These are phyloP conservation scores for Orussus abietinus DNA, from an alignment of 1,140 invertebrate species.

Conservation along the genomic window DNA sequence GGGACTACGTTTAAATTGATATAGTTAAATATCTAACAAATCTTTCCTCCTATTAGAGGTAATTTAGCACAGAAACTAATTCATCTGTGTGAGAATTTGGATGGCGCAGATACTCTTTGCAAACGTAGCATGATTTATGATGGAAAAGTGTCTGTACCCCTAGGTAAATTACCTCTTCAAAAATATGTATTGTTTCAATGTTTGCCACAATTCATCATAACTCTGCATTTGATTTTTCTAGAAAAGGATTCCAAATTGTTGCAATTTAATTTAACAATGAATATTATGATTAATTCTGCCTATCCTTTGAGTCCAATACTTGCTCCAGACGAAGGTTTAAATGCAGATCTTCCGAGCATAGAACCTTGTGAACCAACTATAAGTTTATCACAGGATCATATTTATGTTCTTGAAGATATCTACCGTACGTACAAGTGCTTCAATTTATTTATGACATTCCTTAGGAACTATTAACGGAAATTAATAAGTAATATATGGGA, in stretches of 20 bases:
- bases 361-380: constrained; percentile 68
- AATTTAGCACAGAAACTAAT: constrained; percentile 68
- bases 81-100: constrained; percentile 65
- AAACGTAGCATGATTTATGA: constrained; percentile 58
- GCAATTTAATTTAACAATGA: constrained; percentile 60
- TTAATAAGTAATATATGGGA: no score
- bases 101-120: constrained; percentile 53
- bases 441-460: constrained; percentile 9
- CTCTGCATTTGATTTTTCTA: constrained; percentile 10
- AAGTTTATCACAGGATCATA: constrained; percentile 61
- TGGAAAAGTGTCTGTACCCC: constrained; percentile 45
- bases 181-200: background rate
- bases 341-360: constrained; percentile 63
- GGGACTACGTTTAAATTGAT: no score
- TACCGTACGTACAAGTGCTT: constrained; percentile 64
- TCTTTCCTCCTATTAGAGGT: no score
- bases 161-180: constrained; percentile 25
- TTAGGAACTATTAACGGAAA: no score
- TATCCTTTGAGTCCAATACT: constrained; percentile 58
- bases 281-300: constrained; percentile 64
- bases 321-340: constrained; percentile 34
- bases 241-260: constrained; percentile 62
- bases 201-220: constrained; percentile 9
- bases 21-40: no score
- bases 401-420: constrained; percentile 60